Percentiles rank a stretch among this genome's conserved stretches.
Evolutionary conservation across 1,140 invertebrate species (phyloP).

Genomic region (Adelges cooleyi): DNA sequence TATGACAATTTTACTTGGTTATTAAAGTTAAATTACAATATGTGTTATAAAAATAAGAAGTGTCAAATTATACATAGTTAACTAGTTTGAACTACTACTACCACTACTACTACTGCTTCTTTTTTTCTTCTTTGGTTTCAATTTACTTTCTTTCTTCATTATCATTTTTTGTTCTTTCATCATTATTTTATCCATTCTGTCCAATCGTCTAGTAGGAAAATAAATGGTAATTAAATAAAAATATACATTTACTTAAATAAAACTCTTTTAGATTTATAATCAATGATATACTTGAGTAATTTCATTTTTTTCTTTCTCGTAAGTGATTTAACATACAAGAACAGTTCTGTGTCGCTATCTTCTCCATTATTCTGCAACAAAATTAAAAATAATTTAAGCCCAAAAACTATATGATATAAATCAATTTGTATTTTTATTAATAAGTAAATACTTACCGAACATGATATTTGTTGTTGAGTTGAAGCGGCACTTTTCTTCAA

Average conservation of each 20-base stretch:
- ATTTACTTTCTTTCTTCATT: slow-evolving; percentile 23
- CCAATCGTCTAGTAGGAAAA: slow-evolving; percentile 17
- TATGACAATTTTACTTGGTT: not conserved
- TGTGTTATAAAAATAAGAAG: not conserved
- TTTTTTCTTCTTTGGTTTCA: slow-evolving; percentile 1
- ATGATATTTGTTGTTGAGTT: slow-evolving; percentile 47
- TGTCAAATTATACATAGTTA: not conserved
- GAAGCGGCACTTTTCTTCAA: slow-evolving; percentile 64
- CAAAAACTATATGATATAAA: too few relatives aligned
- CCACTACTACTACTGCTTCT: not conserved
- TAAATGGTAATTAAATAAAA: slow-evolving; percentile 38
- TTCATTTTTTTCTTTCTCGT: slow-evolving; percentile 19
- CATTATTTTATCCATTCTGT: slow-evolving; percentile 23
- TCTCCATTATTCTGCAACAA: slow-evolving; percentile 1
- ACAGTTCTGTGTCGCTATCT: slow-evolving; percentile 15
- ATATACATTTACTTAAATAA: not conserved
- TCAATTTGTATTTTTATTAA: too few relatives aligned
- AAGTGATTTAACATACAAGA: slow-evolving; percentile 16
- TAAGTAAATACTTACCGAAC: slow-evolving; percentile 36
- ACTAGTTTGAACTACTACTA: slow-evolving; percentile 5
- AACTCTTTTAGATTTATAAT: not conserved
- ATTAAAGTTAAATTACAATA: not conserved
- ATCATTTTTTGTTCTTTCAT: slow-evolving; percentile 20
- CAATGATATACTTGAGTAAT: slow-evolving; percentile 11
- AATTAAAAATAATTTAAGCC: too few relatives aligned